phyloP scores from a whole-genome alignment of 92 coral and sea anemone species.

The Epizoanthus rinbou region DNA sequence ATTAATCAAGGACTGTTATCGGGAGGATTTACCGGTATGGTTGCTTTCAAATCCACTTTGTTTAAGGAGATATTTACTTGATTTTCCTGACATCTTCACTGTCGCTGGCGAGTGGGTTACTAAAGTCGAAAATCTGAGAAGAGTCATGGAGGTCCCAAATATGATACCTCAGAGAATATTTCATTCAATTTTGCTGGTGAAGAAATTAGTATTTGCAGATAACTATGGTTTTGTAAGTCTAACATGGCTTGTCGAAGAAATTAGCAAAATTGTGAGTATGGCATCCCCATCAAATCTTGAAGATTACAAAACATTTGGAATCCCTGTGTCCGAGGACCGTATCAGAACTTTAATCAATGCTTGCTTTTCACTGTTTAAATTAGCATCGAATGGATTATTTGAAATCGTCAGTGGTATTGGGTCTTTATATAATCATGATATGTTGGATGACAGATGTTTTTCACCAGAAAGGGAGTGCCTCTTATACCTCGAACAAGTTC shows the following conservation, averaged over 20 bases:
- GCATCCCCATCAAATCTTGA: neutral
- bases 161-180: constrained; percentile 4
- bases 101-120: constrained; percentile 11
- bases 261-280: neutral
- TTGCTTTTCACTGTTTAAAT: constrained; percentile 33
- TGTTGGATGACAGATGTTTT: neutral
- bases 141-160: neutral
- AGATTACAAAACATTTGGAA: constrained; percentile 30
- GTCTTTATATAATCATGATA: neutral
- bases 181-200: neutral
- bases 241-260: constrained; percentile 9
- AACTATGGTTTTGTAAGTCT: constrained; percentile 7
- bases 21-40: constrained; percentile 36
- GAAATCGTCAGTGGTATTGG: constrained; percentile 34
- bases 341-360: constrained; percentile 21
- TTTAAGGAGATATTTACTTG: constrained; percentile 23
- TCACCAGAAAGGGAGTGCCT: neutral
- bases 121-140: neutral
- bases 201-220: neutral
- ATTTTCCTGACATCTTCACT: constrained; percentile 19
- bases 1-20: neutral
- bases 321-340: constrained; percentile 1
- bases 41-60: constrained; percentile 31
- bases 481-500: constrained; percentile 7
- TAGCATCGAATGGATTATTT: constrained; percentile 23